Evolutionary conservation across 1,140 invertebrate species (phyloP).

Genomic region (Caerostris darwini): DNA sequence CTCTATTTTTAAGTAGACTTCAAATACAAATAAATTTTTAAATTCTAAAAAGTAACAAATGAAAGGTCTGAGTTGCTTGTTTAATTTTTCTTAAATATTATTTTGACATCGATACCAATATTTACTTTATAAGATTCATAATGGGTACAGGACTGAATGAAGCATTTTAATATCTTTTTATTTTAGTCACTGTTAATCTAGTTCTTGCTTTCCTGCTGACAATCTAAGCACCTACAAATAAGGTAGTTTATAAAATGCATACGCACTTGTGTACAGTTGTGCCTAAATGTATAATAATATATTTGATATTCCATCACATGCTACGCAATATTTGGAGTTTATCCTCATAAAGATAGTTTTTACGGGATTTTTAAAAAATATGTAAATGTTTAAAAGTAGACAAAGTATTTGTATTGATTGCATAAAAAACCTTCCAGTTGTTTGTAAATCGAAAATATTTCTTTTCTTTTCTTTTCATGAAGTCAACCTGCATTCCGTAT

Average conservation of each 20-base stretch:
- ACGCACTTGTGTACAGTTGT: constrained; percentile 28
- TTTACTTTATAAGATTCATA: neutral
- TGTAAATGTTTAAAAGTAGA: neutral
- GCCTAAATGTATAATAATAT: constrained; percentile 23
- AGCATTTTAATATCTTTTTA: neutral
- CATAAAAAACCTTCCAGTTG: neutral
- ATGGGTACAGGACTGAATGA: no score
- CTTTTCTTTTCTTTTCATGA: neutral
- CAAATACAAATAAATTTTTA: neutral
- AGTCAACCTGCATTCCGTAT: neutral
- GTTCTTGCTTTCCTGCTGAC: neutral
- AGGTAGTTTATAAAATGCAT: neutral
- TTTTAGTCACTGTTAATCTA: neutral
- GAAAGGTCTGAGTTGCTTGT: neutral
- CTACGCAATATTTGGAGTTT: neutral
- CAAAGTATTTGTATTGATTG: neutral
- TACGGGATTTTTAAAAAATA: neutral
- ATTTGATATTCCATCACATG: neutral
- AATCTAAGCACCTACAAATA: constrained; percentile 5
- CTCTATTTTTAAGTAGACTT: no score
- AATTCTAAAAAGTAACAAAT: neutral
- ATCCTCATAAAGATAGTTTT: neutral
- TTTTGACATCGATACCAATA: neutral
- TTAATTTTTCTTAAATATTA: neutral
- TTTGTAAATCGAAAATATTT: neutral